These are phyloP conservation scores for Lampropteryx suffumata DNA, from an alignment of 2,888 invertebrate species.

Conservation along the genomic window DNA sequence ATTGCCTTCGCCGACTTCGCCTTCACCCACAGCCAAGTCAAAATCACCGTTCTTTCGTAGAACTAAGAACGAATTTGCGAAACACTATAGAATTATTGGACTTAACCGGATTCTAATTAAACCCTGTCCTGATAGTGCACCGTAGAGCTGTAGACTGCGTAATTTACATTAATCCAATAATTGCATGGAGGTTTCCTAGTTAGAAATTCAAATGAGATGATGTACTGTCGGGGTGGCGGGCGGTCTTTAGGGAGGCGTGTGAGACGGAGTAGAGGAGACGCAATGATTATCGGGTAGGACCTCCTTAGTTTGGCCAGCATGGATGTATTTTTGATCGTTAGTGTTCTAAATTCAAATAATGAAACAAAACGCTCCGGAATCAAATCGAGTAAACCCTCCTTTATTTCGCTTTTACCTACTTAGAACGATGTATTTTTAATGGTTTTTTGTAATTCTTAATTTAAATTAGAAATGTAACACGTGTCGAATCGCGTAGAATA, in stretches of 20 bases:
- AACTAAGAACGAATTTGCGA: slow-evolving; percentile 55
- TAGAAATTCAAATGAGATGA: slow-evolving; percentile 96
- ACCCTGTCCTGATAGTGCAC: slow-evolving; percentile 82
- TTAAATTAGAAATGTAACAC: too few relatives aligned
- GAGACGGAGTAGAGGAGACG: slow-evolving; percentile 57
- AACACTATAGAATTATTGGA: slow-evolving; percentile 71
- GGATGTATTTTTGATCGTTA: neutral
- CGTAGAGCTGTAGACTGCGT: slow-evolving; percentile 88
- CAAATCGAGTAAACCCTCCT: too few relatives aligned
- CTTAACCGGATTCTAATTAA: slow-evolving; percentile 82
- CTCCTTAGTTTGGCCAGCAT: slow-evolving; percentile 13
- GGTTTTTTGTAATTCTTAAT: too few relatives aligned
- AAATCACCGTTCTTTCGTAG: slow-evolving; percentile 43
- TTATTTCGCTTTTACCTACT: too few relatives aligned
- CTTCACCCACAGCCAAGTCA: slow-evolving; percentile 23
- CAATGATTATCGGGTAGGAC: slow-evolving; percentile 44
- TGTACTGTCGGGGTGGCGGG: slow-evolving; percentile 82
- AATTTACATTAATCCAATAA: slow-evolving; percentile 97
- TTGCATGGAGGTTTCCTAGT: slow-evolving; percentile 96
- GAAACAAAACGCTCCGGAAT: too few relatives aligned
- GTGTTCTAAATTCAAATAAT: neutral
- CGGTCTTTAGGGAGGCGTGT: slow-evolving; percentile 60
- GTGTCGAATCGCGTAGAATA: too few relatives aligned
- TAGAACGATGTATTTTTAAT: too few relatives aligned
- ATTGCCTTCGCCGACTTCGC: slow-evolving; percentile 8